Percentiles rank a stretch among this genome's conserved stretches.
Evolutionary conservation across 2,113 vertebrate genomes (phyloP).

Genomic region (Gnathonemus echidnorhynchus): DNA sequence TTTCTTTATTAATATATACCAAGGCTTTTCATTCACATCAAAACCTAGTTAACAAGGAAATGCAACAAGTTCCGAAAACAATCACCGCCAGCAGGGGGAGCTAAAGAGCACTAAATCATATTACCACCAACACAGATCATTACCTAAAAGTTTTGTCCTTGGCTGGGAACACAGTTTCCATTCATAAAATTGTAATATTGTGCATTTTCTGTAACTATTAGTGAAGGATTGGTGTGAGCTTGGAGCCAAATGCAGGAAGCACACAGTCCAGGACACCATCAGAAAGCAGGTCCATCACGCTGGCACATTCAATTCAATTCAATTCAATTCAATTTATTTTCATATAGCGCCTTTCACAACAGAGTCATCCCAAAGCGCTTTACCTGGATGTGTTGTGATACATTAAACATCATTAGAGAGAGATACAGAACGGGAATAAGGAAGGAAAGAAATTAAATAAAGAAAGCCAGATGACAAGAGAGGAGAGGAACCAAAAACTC

Average conservation of each 20-base stretch:
- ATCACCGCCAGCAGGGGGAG: not conserved
- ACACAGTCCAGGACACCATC: not conserved
- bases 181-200: not conserved
- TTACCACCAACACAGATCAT: not conserved
- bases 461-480: no score
- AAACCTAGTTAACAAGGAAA: not conserved
- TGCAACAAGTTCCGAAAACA: not conserved
- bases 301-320: not conserved
- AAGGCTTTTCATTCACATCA: not conserved
- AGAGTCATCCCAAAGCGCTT: no score
- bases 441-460: no score
- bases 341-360: no score
- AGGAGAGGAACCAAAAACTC: no score
- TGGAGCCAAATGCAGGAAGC: not conserved
- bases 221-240: not conserved
- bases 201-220: not conserved
- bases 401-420: no score
- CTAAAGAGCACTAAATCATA: not conserved
- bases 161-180: not conserved
- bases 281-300: not conserved
- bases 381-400: no score
- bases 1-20: not conserved
- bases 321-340: not conserved
- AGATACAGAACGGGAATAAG: no score
- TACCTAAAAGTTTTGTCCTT: not conserved